Percentiles rank a stretch among this genome's conserved stretches.
Conservation (phyloP, 1,140 invertebrate genomes). For the Bombus sylvicola region DNA sequence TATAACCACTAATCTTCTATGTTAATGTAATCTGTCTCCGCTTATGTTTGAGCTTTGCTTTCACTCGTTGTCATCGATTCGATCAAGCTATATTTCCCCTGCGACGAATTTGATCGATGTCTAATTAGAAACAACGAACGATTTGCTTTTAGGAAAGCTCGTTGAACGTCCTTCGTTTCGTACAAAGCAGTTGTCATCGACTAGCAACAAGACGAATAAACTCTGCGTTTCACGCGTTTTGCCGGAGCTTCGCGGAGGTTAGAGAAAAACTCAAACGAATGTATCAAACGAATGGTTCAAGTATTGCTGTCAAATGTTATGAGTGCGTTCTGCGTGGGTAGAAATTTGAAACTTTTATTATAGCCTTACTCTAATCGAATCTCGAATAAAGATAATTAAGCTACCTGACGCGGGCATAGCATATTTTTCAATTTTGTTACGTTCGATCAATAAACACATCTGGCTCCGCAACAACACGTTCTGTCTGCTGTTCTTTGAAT, state of each 20-base stretch:
- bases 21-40: neutral
- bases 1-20: neutral
- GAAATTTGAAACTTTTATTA: neutral
- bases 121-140: too few relatives aligned
- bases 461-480: neutral
- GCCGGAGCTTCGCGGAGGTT: neutral
- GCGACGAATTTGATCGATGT: neutral
- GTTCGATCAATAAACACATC: neutral
- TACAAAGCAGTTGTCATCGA: neutral
- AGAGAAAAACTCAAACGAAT: neutral
- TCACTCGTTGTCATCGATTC: too few relatives aligned
- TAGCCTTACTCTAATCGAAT: too few relatives aligned
- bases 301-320: neutral
- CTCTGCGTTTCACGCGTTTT: neutral
- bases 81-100: neutral
- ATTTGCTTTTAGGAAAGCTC: neutral
- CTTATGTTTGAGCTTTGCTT: conserved; percentile 10
- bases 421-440: neutral
- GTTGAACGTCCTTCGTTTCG: neutral
- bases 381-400: neutral
- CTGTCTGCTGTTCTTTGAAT: neutral
- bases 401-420: neutral
- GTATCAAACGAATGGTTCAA: neutral
- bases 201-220: neutral
- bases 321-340: neutral